These are phyloP conservation scores for Drosophila jambulina DNA, from an alignment of 1,140 invertebrate species.

Conservation along the genomic window DNA sequence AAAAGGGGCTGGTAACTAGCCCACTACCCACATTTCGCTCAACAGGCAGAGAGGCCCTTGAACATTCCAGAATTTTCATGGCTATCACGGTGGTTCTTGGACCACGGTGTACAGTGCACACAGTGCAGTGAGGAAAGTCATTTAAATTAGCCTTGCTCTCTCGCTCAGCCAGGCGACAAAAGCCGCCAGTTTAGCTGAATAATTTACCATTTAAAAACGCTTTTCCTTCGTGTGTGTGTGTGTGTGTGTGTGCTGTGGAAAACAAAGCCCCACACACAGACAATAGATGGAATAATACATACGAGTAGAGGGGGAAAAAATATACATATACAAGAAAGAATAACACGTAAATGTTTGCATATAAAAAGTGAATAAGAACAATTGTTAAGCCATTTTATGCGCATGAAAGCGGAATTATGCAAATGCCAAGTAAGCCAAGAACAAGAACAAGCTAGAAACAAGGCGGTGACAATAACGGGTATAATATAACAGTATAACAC, in stretches of 20 bases:
- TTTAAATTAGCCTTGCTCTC: conserved; percentile 37
- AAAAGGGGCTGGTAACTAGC: conserved; percentile 15
- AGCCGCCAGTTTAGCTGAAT: conserved; percentile 57
- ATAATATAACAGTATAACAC: conserved; percentile 5
- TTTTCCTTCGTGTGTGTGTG: conserved; percentile 21
- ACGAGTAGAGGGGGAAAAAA: conserved; percentile 16
- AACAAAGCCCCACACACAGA: conserved; percentile 56
- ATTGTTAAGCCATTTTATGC: conserved; percentile 67
- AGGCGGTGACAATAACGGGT: conserved; percentile 4
- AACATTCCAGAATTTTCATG: conserved; percentile 19
- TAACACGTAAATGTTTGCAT: conserved; percentile 45
- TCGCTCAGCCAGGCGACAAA: conserved; percentile 34
- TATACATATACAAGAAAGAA: conserved; percentile 19
- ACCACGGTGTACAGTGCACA: background rate
- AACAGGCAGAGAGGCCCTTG: conserved; percentile 18
- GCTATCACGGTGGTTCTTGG: background rate
- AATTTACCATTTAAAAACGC: conserved; percentile 73
- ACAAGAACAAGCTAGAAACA: background rate
- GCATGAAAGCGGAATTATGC: conserved; percentile 67
- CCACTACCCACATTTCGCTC: conserved; percentile 1
- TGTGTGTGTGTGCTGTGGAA: conserved; percentile 22
- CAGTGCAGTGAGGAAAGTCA: conserved; percentile 23
- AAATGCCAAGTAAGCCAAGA: conserved; percentile 50
- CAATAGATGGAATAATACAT: conserved; percentile 45
- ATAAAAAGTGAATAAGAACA: conserved; percentile 48